Evolutionary conservation across 2,797 vertebrate genomes (phyloP).

Genomic region (Smutsia temminckii): DNA sequence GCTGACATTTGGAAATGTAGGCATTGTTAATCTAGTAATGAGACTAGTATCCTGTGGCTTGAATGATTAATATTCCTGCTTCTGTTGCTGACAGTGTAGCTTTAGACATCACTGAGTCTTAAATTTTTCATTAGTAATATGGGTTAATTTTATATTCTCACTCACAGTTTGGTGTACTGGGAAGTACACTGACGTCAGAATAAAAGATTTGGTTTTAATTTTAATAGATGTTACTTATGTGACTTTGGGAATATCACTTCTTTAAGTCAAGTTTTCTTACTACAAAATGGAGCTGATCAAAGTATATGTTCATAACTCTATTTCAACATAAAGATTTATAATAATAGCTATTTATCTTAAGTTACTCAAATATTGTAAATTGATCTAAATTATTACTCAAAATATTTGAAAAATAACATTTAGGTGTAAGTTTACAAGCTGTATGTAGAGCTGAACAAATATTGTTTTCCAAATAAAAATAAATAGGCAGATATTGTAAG

Average conservation of each 20-base stretch:
- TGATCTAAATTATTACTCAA: neutral
- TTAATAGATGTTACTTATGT: neutral
- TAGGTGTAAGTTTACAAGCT: neutral
- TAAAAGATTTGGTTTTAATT: slow-evolving; percentile 45
- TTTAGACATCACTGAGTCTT: neutral
- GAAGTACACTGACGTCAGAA: neutral
- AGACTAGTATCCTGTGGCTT: neutral
- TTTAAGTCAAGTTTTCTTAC: neutral
- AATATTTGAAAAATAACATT: neutral
- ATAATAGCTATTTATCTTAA: neutral
- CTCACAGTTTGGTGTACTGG: neutral
- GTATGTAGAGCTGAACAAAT: neutral
- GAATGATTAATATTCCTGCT: neutral
- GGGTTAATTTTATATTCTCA: neutral
- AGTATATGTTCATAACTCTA: neutral
- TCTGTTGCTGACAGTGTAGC: neutral
- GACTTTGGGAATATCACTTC: neutral
- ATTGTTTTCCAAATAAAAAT: slow-evolving; percentile 20
- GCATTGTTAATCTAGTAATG: neutral
- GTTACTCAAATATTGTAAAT: neutral
- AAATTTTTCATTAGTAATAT: neutral
- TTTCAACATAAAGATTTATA: neutral
- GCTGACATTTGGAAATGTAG: neutral
- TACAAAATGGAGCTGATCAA: neutral
- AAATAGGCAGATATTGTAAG: neutral